A percentile compares a stretch with the other conserved stretches of the same genome.
phyloP scores from a whole-genome alignment of 2,888 invertebrate genomes.

The Pachymerium ferrugineum region DNA sequence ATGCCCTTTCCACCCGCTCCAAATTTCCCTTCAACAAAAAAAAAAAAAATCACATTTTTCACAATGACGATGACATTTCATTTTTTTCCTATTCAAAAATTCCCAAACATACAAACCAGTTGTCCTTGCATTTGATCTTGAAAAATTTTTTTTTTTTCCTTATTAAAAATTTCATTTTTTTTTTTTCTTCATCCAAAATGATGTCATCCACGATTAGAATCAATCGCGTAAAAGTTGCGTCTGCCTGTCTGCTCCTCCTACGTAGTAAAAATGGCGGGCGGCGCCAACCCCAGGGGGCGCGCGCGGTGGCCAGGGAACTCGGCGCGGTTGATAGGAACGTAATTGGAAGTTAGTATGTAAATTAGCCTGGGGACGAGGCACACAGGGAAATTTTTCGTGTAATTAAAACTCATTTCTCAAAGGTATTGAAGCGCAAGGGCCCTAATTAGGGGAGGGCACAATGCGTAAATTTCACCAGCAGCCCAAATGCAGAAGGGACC shows the following conservation, averaged over 20 bases:
- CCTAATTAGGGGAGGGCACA: slow-evolving; percentile 34
- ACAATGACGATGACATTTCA: neutral
- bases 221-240: neutral
- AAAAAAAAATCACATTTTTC: too few relatives aligned
- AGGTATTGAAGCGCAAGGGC: slow-evolving; percentile 34
- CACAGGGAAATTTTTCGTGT: slow-evolving; percentile 33
- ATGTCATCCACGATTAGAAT: slow-evolving; percentile 10
- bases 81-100: neutral
- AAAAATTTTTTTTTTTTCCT: neutral
- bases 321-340: slow-evolving; percentile 35
- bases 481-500: slow-evolving; percentile 32
- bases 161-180: neutral
- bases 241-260: neutral
- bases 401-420: slow-evolving; percentile 35
- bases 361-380: slow-evolving; percentile 32
- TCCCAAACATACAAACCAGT: neutral
- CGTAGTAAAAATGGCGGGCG: slow-evolving; percentile 30
- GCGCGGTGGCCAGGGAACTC: slow-evolving; percentile 32
- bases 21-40: too few relatives aligned
- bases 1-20: too few relatives aligned
- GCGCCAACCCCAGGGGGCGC: slow-evolving; percentile 30
- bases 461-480: slow-evolving; percentile 33
- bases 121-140: neutral
- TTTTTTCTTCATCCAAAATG: neutral
- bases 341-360: slow-evolving; percentile 35